phyloP scores from a whole-genome alignment of 2,797 vertebrate genomes.

The Myiotriccus ornatus region DNA sequence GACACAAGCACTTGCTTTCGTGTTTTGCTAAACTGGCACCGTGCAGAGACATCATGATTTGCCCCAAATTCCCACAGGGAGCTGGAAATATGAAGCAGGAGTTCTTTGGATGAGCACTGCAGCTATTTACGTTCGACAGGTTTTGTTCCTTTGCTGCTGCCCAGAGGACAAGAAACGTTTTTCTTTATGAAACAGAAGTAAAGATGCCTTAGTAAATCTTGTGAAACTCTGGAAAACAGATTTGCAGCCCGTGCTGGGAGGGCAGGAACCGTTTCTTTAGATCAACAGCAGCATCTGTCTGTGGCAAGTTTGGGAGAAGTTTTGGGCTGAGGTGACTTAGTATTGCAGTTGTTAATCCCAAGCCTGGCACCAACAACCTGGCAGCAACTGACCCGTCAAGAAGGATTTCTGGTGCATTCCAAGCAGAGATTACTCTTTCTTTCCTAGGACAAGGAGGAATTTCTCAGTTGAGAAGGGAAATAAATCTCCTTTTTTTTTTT shows the following conservation, averaged over 20 bases:
- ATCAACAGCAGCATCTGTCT: background rate
- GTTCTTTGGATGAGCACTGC: background rate
- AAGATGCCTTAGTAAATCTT: background rate
- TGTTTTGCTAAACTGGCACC: background rate
- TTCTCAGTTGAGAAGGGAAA: background rate
- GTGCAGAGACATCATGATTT: background rate
- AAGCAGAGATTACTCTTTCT: background rate
- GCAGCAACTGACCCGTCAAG: background rate
- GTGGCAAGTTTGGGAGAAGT: background rate
- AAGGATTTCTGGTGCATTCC: background rate
- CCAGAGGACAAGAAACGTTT: background rate
- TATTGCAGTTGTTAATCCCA: background rate
- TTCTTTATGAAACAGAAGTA: background rate
- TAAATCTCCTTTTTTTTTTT: background rate
- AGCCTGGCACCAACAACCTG: background rate
- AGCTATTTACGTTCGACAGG: background rate
- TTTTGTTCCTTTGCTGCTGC: background rate
- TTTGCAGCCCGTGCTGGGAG: background rate
- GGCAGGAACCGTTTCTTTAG: background rate
- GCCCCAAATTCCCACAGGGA: background rate
- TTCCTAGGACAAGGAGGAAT: background rate
- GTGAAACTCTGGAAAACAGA: background rate
- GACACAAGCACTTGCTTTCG: background rate
- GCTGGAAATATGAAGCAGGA: background rate
- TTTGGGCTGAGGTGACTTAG: background rate